These are phyloP conservation scores for Nyctereutes procyonoides DNA, from an alignment of 2,113 vertebrate genomes.

Conservation along the genomic window DNA sequence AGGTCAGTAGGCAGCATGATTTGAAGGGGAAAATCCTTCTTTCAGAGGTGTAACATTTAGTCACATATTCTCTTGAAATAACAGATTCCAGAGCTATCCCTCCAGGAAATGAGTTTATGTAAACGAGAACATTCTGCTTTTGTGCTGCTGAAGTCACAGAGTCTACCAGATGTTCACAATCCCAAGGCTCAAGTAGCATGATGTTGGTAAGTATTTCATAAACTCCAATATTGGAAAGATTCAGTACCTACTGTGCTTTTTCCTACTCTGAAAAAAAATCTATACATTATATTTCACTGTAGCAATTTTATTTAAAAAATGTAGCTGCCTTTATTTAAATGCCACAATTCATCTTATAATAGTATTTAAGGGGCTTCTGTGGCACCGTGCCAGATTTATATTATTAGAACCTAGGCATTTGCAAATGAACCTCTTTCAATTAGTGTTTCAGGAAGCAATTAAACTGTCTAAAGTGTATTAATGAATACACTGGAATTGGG, in stretches of 20 bases:
- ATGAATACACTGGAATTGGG: constrained; percentile 88
- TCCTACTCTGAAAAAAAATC: neutral
- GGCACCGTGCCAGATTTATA: constrained; percentile 87
- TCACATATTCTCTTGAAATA: constrained; percentile 77
- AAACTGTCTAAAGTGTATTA: constrained; percentile 90
- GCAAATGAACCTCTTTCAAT: constrained; percentile 89
- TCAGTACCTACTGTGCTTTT: neutral
- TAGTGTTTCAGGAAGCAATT: constrained; percentile 89
- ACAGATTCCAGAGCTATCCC: constrained; percentile 69
- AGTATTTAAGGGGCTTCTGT: constrained; percentile 83
- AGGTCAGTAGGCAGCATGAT: constrained; percentile 76
- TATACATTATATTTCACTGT: neutral
- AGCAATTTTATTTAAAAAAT: constrained; percentile 78
- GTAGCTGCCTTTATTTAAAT: constrained; percentile 77
- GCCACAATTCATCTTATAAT: constrained; percentile 81
- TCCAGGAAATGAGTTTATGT: constrained; percentile 79
- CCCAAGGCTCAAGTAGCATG: constrained; percentile 7
- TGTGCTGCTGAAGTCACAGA: constrained; percentile 55
- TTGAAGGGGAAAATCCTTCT: constrained; percentile 65
- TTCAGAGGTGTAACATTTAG: constrained; percentile 73
- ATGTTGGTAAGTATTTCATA: constrained; percentile 22
- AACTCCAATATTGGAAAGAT: constrained; percentile 1
- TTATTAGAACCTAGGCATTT: constrained; percentile 85
- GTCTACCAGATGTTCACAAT: constrained; percentile 65
- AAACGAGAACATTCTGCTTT: constrained; percentile 74